Percentiles rank a stretch among this genome's conserved stretches.
These are phyloP conservation scores for Lasioglossum villosulum DNA, from an alignment of 2,888 invertebrate species.

Conservation along the genomic window DNA sequence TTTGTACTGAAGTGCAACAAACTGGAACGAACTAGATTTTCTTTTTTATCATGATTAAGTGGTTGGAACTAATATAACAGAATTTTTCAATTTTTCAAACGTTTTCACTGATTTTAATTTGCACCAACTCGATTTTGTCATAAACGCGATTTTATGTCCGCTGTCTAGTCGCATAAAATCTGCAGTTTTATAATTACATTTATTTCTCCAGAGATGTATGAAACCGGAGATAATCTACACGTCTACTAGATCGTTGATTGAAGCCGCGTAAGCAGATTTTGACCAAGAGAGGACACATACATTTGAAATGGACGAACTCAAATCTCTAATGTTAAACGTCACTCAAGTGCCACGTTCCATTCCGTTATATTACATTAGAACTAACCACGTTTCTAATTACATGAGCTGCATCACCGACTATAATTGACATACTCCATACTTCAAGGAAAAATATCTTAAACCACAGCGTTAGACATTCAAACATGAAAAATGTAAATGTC, in stretches of 20 bases:
- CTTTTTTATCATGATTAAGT: too few relatives aligned
- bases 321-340: conserved; percentile 38
- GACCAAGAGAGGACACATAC: conserved; percentile 33
- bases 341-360: conserved; percentile 44
- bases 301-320: conserved; percentile 14
- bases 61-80: too few relatives aligned
- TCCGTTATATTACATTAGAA: conserved; percentile 41
- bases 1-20: neutral
- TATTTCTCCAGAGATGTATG: neutral
- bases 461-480: neutral
- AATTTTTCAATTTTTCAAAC: too few relatives aligned
- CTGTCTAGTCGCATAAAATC: neutral
- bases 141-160: too few relatives aligned
- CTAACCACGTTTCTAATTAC: conserved; percentile 48
- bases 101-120: too few relatives aligned
- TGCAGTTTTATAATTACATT: neutral
- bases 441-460: neutral
- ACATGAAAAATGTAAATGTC: neutral
- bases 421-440: neutral
- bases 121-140: neutral
- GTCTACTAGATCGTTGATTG: conserved; percentile 29
- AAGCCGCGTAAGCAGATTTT: conserved; percentile 36
- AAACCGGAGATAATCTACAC: neutral
- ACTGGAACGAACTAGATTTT: too few relatives aligned
- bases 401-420: neutral